Evolutionary conservation across 2,113 vertebrate genomes (phyloP), one percentile per base, ranked within the genome.

Genomic region (Coregonus clupeaformis): DNA sequence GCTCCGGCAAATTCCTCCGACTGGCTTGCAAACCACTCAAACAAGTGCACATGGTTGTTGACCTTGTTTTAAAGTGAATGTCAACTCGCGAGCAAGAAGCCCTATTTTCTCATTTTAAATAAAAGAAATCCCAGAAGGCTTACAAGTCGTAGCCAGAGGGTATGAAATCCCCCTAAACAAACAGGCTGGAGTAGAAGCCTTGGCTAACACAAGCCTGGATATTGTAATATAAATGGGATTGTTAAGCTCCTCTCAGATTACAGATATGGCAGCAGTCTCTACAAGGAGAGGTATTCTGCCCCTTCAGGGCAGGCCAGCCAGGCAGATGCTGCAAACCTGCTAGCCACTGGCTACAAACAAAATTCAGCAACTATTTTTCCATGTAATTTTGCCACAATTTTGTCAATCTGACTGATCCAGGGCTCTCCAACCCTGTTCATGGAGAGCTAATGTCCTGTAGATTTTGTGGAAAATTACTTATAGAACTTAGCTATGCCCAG

Each of bases 31-130:
- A 2, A 42, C 30, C 30, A n/a, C 66, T 68, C n/a, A 22, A 68
- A 47, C 67, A 68, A 68, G 42, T 24, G 18, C n/a, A 22, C 32
- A 36, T 57, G 22, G 25, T 36, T 47, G 29, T 29, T 65, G 42
- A 74, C 60, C 27, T 67, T 77, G 68, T 62, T 68, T 36, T 42
- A 30, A 69, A 1, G 0, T 55, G 59, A 60, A 73, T 75, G 66
- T 47, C 52, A 67, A 12, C n/a, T 22, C 20, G 4, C 0, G 66
- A 67, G 29, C 20, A 57, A 55, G 29, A 16, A 32, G 16, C 18
- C 14, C 59, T 32, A 2, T 18, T 60, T 64, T 72, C 9, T 73
- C n/a, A 45, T 68, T 63, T 63, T 4, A 45, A 25, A 71, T 57
- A 4, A 13, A 7, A 52, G 20, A 52, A 7, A 29, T 29, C 60